Conservation (phyloP, 2,888 invertebrate genomes). For the Arctia plantaginis region DNA sequence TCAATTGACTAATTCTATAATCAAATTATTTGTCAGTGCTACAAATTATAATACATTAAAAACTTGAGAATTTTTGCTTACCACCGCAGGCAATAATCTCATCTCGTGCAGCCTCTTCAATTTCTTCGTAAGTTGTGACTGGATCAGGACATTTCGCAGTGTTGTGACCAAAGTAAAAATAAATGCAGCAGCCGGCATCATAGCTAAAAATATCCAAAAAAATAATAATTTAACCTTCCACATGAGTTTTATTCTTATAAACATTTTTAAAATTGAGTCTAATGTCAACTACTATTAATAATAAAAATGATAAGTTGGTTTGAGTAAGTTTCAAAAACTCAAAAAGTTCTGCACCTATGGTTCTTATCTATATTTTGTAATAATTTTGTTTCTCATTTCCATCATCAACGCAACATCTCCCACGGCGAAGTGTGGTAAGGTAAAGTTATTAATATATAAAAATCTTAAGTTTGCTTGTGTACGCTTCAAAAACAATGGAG, state of each 20-base stretch:
- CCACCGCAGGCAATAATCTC: constrained; percentile 97
- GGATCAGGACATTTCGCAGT: constrained; percentile 88
- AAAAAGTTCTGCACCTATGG: too few species aligned
- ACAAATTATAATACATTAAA: background rate
- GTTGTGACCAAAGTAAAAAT: constrained; percentile 97
- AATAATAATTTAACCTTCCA: background rate
- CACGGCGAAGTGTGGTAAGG: too few species aligned
- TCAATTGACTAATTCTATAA: background rate
- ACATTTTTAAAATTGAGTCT: too few species aligned
- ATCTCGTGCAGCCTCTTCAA: constrained; percentile 95
- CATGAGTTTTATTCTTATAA: background rate
- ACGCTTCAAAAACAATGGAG: too few species aligned
- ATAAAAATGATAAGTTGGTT: too few species aligned
- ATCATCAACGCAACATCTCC: too few species aligned
- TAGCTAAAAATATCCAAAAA: constrained; percentile 81
- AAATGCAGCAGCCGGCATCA: constrained; percentile 98
- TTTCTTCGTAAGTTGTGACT: constrained; percentile 92
- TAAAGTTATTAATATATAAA: too few species aligned
- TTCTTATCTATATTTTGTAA: too few species aligned
- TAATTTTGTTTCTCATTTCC: too few species aligned
- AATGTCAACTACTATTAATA: too few species aligned
- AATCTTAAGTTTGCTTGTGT: too few species aligned
- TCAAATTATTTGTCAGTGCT: background rate
- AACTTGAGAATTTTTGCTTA: constrained; percentile 28
- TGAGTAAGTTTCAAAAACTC: too few species aligned